Conservation (phyloP, 2,888 invertebrate genomes). For the Coenonympha glycerion region DNA sequence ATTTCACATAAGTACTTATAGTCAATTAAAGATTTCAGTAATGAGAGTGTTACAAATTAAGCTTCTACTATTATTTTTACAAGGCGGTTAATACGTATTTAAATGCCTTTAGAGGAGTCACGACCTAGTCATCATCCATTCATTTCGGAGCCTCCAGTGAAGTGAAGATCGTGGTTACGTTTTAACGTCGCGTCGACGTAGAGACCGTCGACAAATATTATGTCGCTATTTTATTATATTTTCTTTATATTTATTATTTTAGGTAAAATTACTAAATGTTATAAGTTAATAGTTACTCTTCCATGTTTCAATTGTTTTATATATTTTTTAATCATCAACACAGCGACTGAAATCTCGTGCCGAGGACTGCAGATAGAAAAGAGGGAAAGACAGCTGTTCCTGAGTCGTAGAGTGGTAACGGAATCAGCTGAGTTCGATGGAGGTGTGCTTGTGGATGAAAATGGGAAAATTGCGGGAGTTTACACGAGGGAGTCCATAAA, state of each 20-base stretch:
- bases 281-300: not conserved
- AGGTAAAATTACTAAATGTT: slow-evolving; percentile 2
- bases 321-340: not conserved
- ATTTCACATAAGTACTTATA: too few relatives aligned
- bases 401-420: slow-evolving; percentile 67
- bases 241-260: slow-evolving; percentile 15
- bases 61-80: not conserved
- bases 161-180: slow-evolving; percentile 13
- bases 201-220: slow-evolving; percentile 7
- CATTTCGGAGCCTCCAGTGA: slow-evolving; percentile 15
- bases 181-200: slow-evolving; percentile 17
- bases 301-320: not conserved
- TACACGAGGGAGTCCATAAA: slow-evolving; percentile 61
- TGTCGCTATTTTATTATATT: slow-evolving; percentile 11
- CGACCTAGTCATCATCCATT: not conserved
- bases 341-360: slow-evolving; percentile 26
- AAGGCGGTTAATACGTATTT: not conserved
- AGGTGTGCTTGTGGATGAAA: slow-evolving; percentile 74
- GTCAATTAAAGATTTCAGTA: too few relatives aligned
- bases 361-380: slow-evolving; percentile 32
- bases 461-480: slow-evolving; percentile 76
- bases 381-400: slow-evolving; percentile 46
- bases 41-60: not conserved
- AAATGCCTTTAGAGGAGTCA: slow-evolving; percentile 2
- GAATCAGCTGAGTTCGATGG: slow-evolving; percentile 72